These are phyloP conservation scores for Semnornis frantzii DNA, from an alignment of 2,113 vertebrate species.

Conservation along the genomic window DNA sequence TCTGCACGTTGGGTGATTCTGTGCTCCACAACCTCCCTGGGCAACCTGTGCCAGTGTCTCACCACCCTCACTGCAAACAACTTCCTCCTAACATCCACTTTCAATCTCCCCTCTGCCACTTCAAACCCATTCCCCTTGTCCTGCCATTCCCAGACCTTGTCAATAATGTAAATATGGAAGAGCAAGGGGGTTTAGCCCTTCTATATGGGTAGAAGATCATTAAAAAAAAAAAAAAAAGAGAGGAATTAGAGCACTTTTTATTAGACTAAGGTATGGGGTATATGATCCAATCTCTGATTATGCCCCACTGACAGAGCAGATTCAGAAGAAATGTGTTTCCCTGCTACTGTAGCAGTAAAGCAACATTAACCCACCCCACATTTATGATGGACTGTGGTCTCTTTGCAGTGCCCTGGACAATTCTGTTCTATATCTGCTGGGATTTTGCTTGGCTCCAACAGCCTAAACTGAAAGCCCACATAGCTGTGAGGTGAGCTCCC, in stretches of 20 bases:
- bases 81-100: no score
- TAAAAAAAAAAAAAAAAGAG: not conserved
- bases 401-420: not conserved
- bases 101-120: no score
- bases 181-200: not conserved
- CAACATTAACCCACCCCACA: not conserved
- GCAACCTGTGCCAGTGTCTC: no score
- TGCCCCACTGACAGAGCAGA: not conserved
- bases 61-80: no score
- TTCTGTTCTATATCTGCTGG: not conserved
- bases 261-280: not conserved
- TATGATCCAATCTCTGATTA: not conserved
- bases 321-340: not conserved
- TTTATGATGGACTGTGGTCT: not conserved
- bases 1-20: no score
- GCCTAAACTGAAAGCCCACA: not conserved
- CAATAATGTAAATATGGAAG: no score
- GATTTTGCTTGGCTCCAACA: fast-evolving
- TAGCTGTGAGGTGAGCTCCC: not conserved
- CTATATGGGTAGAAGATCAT: not conserved
- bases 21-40: no score
- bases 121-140: no score
- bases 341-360: fast-evolving
- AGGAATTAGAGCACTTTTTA: not conserved
- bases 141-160: no score